Evolutionary conservation across 2,888 invertebrate genomes (phyloP), one percentile per base, ranked within the genome.

Genomic region (Caradrina clavipalpis): DNA sequence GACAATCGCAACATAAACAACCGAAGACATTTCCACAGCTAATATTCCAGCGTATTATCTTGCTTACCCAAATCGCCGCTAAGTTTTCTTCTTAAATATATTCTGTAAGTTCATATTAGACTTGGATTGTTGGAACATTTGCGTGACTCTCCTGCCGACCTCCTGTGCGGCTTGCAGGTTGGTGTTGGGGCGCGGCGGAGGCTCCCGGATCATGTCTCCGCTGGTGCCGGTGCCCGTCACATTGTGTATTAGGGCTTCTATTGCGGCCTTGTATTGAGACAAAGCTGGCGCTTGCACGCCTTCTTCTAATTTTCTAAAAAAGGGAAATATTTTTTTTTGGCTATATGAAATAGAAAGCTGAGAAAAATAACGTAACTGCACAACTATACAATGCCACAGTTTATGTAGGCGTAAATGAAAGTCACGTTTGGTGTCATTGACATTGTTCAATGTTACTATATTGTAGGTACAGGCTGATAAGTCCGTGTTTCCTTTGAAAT

Each of bases 81-180:
- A 96, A 31, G 95, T 92, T 85, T 96, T 96, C 89, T 96, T 96
- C 78, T 96, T 96, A 73, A 96, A 96, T 84, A 96, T 96, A 73
- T 92, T 96, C 69, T 91, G 96, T 53, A 96, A 75, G 76, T 96
- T 95, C 87, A 96, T 96, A 61, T 95, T 95, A 0, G 90, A 90
- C 73, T 96, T 96, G 55, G 95, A 94, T 22, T 95, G 93, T 56
- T 96, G 94, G 88, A 96, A 95, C 85, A 96, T 96, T 65, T 95
- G 95, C 31, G 96, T 92, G 80, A 96, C 95, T 1, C 96, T 81
- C 10, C 96, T 80, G 60, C 95, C 95, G 1, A 96, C 96, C 61
- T 96, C 95, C 47, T 95, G 94, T 3, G 95, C 96, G 0, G 94
- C 85, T 5, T 92, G 92, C 1, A 93, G 84, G 86, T 93, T 93